Evolutionary conservation across 2,888 invertebrate genomes (phyloP).

Genomic region (Melanostoma mellinum): DNA sequence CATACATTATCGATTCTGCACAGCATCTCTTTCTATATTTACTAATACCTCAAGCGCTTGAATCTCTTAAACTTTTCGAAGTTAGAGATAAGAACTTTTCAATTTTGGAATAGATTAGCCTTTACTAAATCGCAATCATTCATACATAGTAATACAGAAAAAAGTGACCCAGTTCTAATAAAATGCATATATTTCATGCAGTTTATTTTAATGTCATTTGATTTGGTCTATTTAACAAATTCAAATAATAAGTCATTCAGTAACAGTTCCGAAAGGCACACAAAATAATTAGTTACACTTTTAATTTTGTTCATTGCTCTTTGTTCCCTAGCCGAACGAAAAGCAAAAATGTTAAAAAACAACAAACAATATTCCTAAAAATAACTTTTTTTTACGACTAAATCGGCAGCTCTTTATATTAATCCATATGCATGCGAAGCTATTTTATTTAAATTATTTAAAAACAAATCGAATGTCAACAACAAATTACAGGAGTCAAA

Average conservation of each 20-base stretch:
- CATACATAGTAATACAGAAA: too few species aligned
- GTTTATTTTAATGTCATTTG: conserved; percentile 20
- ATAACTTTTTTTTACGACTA: neutral
- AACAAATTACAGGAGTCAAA: too few species aligned
- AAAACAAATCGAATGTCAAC: too few species aligned
- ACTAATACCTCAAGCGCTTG: too few species aligned
- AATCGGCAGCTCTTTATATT: neutral
- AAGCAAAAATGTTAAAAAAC: neutral
- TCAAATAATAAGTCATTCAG: conserved; percentile 34
- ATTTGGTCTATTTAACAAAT: conserved; percentile 36
- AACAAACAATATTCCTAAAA: neutral
- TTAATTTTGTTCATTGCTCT: conserved; percentile 54
- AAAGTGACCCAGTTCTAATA: conserved; percentile 22
- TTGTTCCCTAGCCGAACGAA: conserved; percentile 16
- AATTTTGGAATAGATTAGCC: too few species aligned
- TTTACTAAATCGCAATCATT: too few species aligned
- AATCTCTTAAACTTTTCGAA: too few species aligned
- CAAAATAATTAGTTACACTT: conserved; percentile 50
- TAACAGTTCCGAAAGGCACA: conserved; percentile 56
- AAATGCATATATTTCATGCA: conserved; percentile 39
- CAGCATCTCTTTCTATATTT: too few species aligned
- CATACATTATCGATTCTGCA: too few species aligned
- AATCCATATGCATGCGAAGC: neutral
- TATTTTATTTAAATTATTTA: neutral
- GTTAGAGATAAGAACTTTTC: too few species aligned